Evolutionary conservation across 2,888 invertebrate species (phyloP), one percentile per base, ranked within the genome.

Genomic region (Argyresthia goedartella): DNA sequence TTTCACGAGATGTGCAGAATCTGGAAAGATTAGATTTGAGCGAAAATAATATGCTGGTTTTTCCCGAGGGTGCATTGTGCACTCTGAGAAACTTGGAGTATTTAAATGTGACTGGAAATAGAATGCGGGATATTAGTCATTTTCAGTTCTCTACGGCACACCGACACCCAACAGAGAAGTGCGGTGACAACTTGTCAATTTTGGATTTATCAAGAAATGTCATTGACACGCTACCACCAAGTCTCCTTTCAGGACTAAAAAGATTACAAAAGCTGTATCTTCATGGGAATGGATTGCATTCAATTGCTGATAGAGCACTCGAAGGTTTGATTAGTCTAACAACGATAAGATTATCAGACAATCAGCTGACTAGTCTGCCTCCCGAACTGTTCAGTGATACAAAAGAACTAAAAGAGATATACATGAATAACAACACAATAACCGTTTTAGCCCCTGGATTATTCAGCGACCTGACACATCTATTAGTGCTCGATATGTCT

Each of bases 301-400:
- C 92, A 56, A 88, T 95, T 54, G 93, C 93, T 50, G 94, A 94
- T 71, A 89, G 93, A 61, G 93, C 94, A 8, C 87, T 95, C 57
- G 92, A 93, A 73, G 93, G 94, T 33, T 86, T 95, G 51, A 88
- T 89, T 52, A 89, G 92, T 35, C 76, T 96, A 58, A 91, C 91
- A 58, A 90, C 93, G 51, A 82, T 96, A 53, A 91, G 93, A 73
- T 87, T 96, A 54, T 91, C 94, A 51, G 92, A 94, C 73, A 96
- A 96, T 76, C 91, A 91, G 61, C 88, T 96, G 58, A 90, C 91
- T 55, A 93, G 92, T 68, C 86, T 96, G 57, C 95, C 95, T 16
- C 93, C 94, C 1, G 93, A 94, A 72, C 82, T 96, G 52, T 94
- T 96, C 71, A 88, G 91, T 64, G 94, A 94, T 67, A 91, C 93